These are phyloP conservation scores for Pteropus rufus DNA, from an alignment of 2,797 vertebrate species.

Conservation along the genomic window DNA sequence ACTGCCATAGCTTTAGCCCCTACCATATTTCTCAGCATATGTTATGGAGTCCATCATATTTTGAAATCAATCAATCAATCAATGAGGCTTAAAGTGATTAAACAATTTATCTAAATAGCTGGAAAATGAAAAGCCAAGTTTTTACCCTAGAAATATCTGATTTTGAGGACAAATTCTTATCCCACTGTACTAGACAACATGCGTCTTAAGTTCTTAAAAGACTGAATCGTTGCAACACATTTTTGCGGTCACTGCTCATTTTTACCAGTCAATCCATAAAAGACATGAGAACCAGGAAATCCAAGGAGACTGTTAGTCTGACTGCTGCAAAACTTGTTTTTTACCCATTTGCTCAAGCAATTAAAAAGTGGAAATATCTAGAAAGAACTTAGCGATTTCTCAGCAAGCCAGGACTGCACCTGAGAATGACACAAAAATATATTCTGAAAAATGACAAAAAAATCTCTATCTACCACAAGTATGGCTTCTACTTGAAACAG, in stretches of 20 bases:
- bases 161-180: not conserved
- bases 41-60: not conserved
- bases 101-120: not conserved
- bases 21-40: not conserved
- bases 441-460: constrained; percentile 42
- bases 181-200: not conserved
- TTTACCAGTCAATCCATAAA: constrained; percentile 44
- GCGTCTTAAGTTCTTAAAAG: not conserved
- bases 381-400: constrained; percentile 49
- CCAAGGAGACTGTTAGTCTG: constrained; percentile 49
- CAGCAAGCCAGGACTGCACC: not conserved
- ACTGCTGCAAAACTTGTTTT: constrained; percentile 36
- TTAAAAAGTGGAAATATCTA: constrained; percentile 55
- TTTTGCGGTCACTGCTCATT: constrained; percentile 49
- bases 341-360: constrained; percentile 58
- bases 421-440: constrained; percentile 42
- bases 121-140: not conserved
- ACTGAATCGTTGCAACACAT: not conserved
- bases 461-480: not conserved
- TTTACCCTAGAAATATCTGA: not conserved
- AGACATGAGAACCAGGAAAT: constrained; percentile 52
- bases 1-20: not conserved
- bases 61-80: not conserved
- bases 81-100: not conserved
- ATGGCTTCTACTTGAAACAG: constrained; percentile 51